phyloP scores from a whole-genome alignment of 2,797 vertebrate species.

The Sebastes trivittatus region DNA sequence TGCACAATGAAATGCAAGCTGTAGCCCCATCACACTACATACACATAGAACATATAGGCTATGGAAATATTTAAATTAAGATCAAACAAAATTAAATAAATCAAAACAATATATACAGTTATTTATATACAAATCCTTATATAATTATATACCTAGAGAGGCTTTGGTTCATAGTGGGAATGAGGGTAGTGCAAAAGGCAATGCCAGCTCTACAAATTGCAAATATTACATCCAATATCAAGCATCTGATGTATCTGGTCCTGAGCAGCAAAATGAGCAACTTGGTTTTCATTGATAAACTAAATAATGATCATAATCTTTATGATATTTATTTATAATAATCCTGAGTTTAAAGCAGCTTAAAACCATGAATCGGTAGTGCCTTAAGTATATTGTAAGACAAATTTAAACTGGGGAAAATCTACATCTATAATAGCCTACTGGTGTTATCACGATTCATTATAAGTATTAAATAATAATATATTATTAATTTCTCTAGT shows the following conservation, averaged over 20 bases:
- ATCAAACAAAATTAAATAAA: neutral
- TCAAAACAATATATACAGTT: too few relatives aligned
- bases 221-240: neutral
- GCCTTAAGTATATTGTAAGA: neutral
- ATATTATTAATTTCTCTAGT: too few relatives aligned
- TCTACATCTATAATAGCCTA: neutral
- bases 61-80: neutral
- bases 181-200: neutral
- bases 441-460: neutral
- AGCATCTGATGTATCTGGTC: neutral
- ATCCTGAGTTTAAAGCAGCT: neutral
- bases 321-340: neutral
- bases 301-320: neutral
- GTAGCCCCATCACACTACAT: neutral
- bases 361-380: neutral
- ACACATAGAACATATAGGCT: neutral
- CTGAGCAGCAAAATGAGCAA: neutral
- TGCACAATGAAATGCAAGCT: neutral
- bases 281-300: constrained; percentile 25
- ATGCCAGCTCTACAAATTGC: neutral
- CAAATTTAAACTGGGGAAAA: too few relatives aligned
- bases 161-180: neutral
- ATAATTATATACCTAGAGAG: neutral
- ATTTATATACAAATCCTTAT: neutral
- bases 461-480: too few relatives aligned